Evolutionary conservation across 2,888 invertebrate species (phyloP).

Genomic region (Drosophila kuntzei): DNA sequence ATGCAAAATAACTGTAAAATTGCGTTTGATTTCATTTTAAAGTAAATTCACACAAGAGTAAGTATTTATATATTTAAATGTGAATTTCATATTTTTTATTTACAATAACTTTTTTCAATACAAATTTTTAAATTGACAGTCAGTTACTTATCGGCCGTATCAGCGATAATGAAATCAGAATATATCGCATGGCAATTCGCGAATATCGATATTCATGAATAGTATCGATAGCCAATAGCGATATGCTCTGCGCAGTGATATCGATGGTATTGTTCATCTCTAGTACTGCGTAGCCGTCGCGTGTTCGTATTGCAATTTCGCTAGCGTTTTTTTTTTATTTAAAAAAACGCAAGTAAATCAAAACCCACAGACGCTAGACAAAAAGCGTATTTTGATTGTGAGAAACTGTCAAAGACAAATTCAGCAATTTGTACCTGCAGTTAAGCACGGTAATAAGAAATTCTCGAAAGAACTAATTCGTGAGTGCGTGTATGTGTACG

Average conservation of each 20-base stretch:
- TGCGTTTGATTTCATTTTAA: conserved; percentile 13
- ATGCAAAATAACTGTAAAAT: conserved; percentile 55
- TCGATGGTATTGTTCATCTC: conserved; percentile 27
- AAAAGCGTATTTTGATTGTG: conserved; percentile 24
- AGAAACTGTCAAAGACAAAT: conserved; percentile 20
- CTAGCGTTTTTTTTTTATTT: conserved; percentile 47
- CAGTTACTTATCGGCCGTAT: background rate
- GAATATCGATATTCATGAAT: conserved; percentile 22
- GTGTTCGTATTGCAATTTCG: conserved; percentile 64
- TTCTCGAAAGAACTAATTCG: conserved; percentile 45
- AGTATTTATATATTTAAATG: background rate
- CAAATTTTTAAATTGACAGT: background rate
- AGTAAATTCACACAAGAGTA: background rate
- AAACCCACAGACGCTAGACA: conserved; percentile 25
- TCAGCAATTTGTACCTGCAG: conserved; percentile 9
- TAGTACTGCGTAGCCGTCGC: conserved; percentile 58
- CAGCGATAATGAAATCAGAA: no score
- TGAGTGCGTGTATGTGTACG: conserved; percentile 37
- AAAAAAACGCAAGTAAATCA: conserved; percentile 36
- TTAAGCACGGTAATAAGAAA: conserved; percentile 39
- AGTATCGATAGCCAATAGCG: conserved; percentile 8
- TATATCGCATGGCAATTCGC: background rate
- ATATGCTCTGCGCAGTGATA: background rate
- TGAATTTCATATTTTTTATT: no score
- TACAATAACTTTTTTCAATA: no score